Evolutionary conservation across 2,888 invertebrate genomes (phyloP), one percentile per base, ranked within the genome.

Genomic region (Perdita meconis): DNA sequence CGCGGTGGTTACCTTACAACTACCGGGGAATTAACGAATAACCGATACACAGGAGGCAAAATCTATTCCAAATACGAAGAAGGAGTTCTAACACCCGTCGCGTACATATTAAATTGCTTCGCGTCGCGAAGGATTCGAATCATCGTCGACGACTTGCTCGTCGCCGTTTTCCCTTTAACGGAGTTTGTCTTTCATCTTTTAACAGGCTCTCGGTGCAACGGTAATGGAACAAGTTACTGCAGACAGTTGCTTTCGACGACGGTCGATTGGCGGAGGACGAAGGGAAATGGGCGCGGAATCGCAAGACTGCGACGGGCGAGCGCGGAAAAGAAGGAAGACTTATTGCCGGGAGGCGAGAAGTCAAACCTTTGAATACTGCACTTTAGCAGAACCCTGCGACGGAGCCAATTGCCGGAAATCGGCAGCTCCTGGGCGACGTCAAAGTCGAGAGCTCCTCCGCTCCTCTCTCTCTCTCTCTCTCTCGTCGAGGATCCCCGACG

Each of bases 341-440:
- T 63, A 40, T 51, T 51, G 24, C 51, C 22, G 16, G n/a, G 38
- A n/a, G 59, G 51, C 42, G 55, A 60, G 56, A 65, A 70, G 47
- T 63, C 34, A 16, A 36, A 70, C 42, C 60, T 69, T 64, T 65
- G 70, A 78, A 77, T 78, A 78, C 55, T 76, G 77, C 59, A 76
- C 50, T 64, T 42, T 42, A 13, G 61, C 16, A 22, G 30, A 30
- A 36, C 42, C 34, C 24, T 44, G 72, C 60, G 75, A 51, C 57
- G 73, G 59, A 76, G 76, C 80, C 84, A 86, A 85, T 84, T 84
- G 84, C 82, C 86, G 86, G 87, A 83, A 88, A 86, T 87, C 80
- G 87, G 83, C 78, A 79, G 81, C 82, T 84, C 76, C 70, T 78
- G 74, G 70, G 71, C 77, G 75, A 77, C 82, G 81, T 83, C 83